Conservation (phyloP, 2,888 invertebrate species). For the Melikaiella ostensackeni region DNA sequence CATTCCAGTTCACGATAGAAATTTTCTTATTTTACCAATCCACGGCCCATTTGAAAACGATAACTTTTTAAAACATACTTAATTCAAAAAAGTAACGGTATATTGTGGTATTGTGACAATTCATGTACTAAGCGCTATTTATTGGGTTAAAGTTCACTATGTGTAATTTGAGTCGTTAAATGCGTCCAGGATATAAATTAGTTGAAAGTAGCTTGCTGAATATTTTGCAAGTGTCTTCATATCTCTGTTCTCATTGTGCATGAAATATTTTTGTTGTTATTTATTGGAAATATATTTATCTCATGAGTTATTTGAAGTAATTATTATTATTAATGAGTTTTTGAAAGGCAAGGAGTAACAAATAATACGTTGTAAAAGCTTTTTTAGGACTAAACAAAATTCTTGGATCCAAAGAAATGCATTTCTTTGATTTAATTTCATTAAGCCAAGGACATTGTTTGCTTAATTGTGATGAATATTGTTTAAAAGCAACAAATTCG, state of each 20-base stretch:
- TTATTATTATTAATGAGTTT: background rate
- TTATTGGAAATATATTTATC: background rate
- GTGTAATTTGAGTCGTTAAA: constrained; percentile 10
- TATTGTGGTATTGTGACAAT: too few relatives aligned
- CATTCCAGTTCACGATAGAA: too few relatives aligned
- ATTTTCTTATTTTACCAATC: too few relatives aligned
- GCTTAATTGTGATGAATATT: too few relatives aligned
- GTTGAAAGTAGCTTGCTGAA: constrained; percentile 1
- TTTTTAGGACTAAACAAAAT: too few relatives aligned
- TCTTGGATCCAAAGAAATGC: too few relatives aligned
- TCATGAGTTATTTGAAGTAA: background rate
- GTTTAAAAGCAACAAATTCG: too few relatives aligned
- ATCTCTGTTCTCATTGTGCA: background rate
- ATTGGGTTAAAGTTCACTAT: constrained; percentile 13
- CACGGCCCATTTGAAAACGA: too few relatives aligned
- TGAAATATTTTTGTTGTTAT: background rate
- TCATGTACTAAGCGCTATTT: background rate
- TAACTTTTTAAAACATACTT: too few relatives aligned
- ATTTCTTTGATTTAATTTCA: too few relatives aligned
- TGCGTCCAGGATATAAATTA: constrained; percentile 10
- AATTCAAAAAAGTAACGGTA: background rate
- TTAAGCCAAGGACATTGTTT: too few relatives aligned
- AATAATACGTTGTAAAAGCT: background rate
- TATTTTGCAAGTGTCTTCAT: background rate
- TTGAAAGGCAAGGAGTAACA: background rate